Base-by-base conservation (phyloP, 2,797 vertebrate species). In the Leucoraja ocellata region DNA sequence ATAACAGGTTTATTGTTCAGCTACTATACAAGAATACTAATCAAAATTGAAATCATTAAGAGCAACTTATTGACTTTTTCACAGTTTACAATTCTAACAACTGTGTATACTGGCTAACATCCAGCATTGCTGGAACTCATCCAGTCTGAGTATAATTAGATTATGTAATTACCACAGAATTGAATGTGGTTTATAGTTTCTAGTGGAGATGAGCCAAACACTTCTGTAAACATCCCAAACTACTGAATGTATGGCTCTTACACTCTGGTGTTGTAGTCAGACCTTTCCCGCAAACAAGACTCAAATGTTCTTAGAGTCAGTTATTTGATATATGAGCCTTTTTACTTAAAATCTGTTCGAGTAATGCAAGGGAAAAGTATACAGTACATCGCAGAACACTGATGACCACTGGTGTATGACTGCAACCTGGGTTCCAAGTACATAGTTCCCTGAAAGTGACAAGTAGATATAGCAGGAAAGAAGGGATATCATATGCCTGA, bases 21-120 rank as follows among this genome's bases (percentile, higher is more conserved):
- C 90, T 9, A 54, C 74, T 46, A 74, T 28, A 36, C 18, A 39
- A 54, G 39, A 76, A 76, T 58, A 76, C 39, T 14, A 92, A 92
- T 92, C 36, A 92, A 92, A 92, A 92, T 76, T 76, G 68, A 73
- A 46, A 58, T 92, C 46, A 8, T 92, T 92, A 58, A 92, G 28
- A 92, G 25, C 13, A 23, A 92, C 46, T n/a, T 73, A 76, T 28
- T 76, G 90, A 76, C 68, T 92, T 46, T 92, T 23, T 92, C 68
- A 92, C 90, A 54, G 71, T 39, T n/a, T 58, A 54, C 46, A 18
- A 76, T 46, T 76, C 65, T 14, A 92, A 92, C 71, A 92, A 39
- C 71, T 92, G 90, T 76, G 73, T 92, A 76, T 76, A 92, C 90
- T 76, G 90, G 90, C 90, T 23, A 39, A 76, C 90, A 39, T 74